Evolutionary conservation across 2,888 invertebrate genomes (phyloP).

Genomic region (Meliscaeva auricollis): DNA sequence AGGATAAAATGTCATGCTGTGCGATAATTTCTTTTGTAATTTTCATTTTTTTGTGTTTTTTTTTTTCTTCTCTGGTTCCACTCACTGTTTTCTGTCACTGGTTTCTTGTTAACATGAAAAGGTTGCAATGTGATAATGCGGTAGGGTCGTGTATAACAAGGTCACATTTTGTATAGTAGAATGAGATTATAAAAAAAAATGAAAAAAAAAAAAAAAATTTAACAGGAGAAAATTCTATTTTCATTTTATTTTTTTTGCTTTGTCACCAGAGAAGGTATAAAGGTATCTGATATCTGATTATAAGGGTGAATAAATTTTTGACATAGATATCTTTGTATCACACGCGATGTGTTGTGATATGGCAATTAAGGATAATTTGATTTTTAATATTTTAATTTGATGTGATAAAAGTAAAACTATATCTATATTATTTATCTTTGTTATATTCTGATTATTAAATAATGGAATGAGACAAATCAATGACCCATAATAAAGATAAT

Average conservation of each 20-base stretch:
- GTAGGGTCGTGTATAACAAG: constrained; percentile 57
- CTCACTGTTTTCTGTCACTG: constrained; percentile 66
- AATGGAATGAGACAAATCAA: too few species aligned
- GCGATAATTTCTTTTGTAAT: constrained; percentile 75
- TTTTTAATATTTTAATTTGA: too few species aligned
- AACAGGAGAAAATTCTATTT: constrained; percentile 10
- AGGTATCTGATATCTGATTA: not conserved
- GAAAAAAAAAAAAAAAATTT: not conserved
- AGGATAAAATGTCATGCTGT: constrained; percentile 67
- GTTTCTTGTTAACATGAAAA: constrained; percentile 68
- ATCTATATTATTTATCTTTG: too few species aligned
- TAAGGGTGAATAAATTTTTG: not conserved
- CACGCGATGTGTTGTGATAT: too few species aligned
- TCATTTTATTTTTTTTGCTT: not conserved
- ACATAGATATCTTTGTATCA: not conserved
- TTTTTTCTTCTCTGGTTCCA: not conserved
- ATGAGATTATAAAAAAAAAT: constrained; percentile 54
- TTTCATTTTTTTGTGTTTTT: constrained; percentile 53
- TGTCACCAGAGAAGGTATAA: too few species aligned
- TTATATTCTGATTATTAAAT: too few species aligned
- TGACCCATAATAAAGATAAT: too few species aligned
- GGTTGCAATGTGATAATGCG: constrained; percentile 69
- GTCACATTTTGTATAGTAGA: constrained; percentile 18
- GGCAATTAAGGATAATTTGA: too few species aligned
- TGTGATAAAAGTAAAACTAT: too few species aligned